Conservation (phyloP, 2,888 invertebrate genomes). For the Thera obeliscata region DNA sequence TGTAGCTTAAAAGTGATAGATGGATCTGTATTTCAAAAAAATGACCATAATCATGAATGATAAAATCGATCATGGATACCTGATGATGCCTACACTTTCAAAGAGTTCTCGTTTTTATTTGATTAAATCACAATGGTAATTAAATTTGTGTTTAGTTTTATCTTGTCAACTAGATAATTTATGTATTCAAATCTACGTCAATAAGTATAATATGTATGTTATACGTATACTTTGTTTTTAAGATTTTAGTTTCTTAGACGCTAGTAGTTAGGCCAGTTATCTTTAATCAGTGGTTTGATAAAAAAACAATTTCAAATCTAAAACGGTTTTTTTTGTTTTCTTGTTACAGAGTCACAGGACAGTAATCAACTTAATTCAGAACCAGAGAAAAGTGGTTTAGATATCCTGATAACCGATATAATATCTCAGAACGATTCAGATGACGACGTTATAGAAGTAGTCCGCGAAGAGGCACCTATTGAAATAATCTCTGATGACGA, state of each 20-base stretch:
- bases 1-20: constrained; percentile 58
- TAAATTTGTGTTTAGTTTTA: neutral
- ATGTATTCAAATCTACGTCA: too few relatives aligned
- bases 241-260: neutral
- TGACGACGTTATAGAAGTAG: constrained; percentile 78
- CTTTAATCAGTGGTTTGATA: neutral
- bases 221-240: neutral
- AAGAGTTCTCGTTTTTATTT: too few relatives aligned
- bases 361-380: constrained; percentile 13
- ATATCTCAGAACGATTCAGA: constrained; percentile 57
- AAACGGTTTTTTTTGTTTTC: constrained; percentile 6
- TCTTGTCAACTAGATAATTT: too few relatives aligned
- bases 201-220: neutral
- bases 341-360: constrained; percentile 13
- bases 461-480: constrained; percentile 76
- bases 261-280: neutral
- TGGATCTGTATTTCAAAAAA: constrained; percentile 51
- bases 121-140: neutral
- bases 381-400: constrained; percentile 4
- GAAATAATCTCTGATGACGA: constrained; percentile 77
- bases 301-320: neutral
- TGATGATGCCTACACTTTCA: too few relatives aligned
- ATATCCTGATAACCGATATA: constrained; percentile 22
- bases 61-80: too few relatives aligned
- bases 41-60: constrained; percentile 52